phyloP scores from a whole-genome alignment of 1,140 invertebrate genomes.

The Pseudachorutes palmiensis region DNA sequence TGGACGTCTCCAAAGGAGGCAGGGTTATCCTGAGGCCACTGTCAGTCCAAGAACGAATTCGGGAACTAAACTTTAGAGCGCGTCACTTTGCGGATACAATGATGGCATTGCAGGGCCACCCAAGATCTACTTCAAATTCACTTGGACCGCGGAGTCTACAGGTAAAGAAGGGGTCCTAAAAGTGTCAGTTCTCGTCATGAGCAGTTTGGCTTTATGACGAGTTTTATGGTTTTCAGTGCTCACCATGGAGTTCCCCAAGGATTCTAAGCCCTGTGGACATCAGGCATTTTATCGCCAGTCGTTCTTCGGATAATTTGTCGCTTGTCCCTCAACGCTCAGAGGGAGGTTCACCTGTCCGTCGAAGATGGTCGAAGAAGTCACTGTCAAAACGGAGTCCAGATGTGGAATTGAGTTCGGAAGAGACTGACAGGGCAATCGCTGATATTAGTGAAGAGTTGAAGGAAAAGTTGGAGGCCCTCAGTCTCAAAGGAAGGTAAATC shows the following conservation, averaged over 20 bases:
- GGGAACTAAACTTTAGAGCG: slow-evolving; percentile 48
- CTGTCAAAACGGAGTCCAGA: slow-evolving; percentile 36
- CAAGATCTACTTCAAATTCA: slow-evolving; percentile 37
- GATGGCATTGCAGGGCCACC: slow-evolving; percentile 45
- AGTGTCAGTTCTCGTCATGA: no score
- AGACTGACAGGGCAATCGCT: slow-evolving; percentile 41
- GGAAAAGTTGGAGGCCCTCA: slow-evolving; percentile 40
- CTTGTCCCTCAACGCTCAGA: slow-evolving; percentile 36
- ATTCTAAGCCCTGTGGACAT: slow-evolving; percentile 49
- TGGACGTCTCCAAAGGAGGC: slow-evolving; percentile 42
- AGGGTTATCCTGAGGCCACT: slow-evolving; percentile 45
- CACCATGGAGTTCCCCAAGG: slow-evolving; percentile 50
- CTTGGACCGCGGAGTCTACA: slow-evolving; percentile 46
- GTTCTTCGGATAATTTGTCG: slow-evolving; percentile 47
- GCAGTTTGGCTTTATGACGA: no score
- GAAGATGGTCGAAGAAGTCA: slow-evolving; percentile 41
- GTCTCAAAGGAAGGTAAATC: slow-evolving; percentile 39
- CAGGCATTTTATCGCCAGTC: slow-evolving; percentile 46
- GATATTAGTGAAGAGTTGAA: slow-evolving; percentile 42
- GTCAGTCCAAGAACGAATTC: slow-evolving; percentile 48
- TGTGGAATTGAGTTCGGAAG: slow-evolving; percentile 25
- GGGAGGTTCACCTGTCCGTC: slow-evolving; percentile 41
- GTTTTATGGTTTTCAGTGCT: slow-evolving; percentile 41
- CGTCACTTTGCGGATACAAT: slow-evolving; percentile 50
- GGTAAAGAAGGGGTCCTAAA: no score